These are phyloP conservation scores for Nasonovia ribisnigri DNA, from an alignment of 2,888 invertebrate genomes.

Conservation along the genomic window DNA sequence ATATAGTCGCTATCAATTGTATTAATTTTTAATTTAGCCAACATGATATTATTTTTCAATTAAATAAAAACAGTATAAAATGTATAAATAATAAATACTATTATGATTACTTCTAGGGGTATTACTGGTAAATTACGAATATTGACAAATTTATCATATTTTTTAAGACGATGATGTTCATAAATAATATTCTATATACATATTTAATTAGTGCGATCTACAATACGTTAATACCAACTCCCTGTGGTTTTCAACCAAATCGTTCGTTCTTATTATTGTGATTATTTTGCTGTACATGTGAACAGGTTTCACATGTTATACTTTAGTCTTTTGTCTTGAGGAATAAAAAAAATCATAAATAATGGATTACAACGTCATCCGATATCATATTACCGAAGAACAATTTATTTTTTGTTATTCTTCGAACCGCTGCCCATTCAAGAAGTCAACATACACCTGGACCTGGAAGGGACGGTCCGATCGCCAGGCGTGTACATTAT, in stretches of 20 bases:
- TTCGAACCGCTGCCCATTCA: constrained; percentile 46
- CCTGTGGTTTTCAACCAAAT: background rate
- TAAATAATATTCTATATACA: too few relatives aligned
- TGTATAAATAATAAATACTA: background rate
- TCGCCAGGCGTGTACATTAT: background rate
- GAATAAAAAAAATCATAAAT: constrained; percentile 60
- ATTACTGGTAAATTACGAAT: background rate
- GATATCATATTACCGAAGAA: constrained; percentile 51
- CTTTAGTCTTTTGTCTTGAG: constrained; percentile 57
- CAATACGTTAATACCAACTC: background rate
- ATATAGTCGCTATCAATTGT: background rate
- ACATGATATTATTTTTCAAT: background rate
- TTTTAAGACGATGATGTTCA: background rate
- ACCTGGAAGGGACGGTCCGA: constrained; percentile 54
- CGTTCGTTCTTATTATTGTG: background rate
- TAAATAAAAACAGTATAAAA: background rate
- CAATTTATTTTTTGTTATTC: constrained; percentile 42
- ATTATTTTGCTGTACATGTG: background rate
- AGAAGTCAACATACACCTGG: constrained; percentile 59
- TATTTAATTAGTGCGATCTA: background rate
- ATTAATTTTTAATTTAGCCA: background rate
- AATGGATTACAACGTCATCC: constrained; percentile 57
- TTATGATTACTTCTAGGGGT: background rate
- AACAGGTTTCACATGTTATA: constrained; percentile 64
- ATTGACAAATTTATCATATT: background rate